Evolutionary conservation across 2,888 invertebrate genomes (phyloP), one percentile per base, ranked within the genome.

Genomic region (Salpingus planirostris): DNA sequence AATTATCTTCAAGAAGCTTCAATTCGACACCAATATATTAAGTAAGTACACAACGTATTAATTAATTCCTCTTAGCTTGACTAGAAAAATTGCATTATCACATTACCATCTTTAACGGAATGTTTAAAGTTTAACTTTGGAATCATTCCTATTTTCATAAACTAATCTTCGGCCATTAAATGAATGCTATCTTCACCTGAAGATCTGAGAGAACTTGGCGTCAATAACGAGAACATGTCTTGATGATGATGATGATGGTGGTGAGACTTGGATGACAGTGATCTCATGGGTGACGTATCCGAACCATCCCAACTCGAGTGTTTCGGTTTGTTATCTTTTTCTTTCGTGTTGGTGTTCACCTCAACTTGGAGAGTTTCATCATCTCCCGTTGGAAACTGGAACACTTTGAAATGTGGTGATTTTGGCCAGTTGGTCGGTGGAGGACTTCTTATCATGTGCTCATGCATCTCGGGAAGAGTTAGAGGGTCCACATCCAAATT

Each of bases 361-460:
- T 62, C 60, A 24, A 66, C 62, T 47, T 65, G 65, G 40, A 64
- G 55, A 21, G 61, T 63, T 23, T 60, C 61, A 33, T 65, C 65
- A 37, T 65, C 65, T 24, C 60, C 65, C 47, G 64, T 64, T 2
- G 74, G 70, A 52, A 75, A 75, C 43, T 70, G 68, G 52, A 76
- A 75, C 32, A 71, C 62, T 46, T 59, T 62, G 46, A 64, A 68
- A 52, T 66, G 67, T n/a, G 74, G 72, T 22, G 71, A 69, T 46
- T 70, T 67, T 14, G 83, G 80, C 82, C 84, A 83, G 42, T 76
- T 77, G 11, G 76, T 81, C 0, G 86, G 86, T 2, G 86, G 86
- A 14, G 86, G 86, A 44, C 83, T 84, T 38, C 86, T 69, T 29
- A 86, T 84, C 73, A 86, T 76, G 57, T 86, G 84, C 54, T 86